These are phyloP conservation scores for Poeciliopsis prolifica DNA, from an alignment of 2,113 vertebrate genomes.

Conservation along the genomic window DNA sequence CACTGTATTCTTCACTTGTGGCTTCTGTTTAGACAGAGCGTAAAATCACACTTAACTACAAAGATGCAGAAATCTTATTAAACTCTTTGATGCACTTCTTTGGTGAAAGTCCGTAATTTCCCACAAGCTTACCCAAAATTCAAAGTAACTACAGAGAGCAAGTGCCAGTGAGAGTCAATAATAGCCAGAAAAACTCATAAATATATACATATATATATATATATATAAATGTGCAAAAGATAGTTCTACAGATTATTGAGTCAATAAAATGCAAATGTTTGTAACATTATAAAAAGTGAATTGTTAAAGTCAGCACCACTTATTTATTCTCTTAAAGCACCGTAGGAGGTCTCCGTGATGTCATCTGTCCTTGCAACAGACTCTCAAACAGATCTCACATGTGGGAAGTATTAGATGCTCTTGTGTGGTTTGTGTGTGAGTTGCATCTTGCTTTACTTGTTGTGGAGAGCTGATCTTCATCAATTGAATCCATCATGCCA, in stretches of 20 bases:
- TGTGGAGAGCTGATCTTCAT: slow-evolving; percentile 12
- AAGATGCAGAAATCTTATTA: not conserved
- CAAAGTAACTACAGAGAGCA: slow-evolving; percentile 10
- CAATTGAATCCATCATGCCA: slow-evolving; percentile 25
- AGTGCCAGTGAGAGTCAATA: not conserved
- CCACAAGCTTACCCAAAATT: not conserved
- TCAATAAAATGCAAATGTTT: no score
- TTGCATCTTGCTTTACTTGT: slow-evolving; percentile 2
- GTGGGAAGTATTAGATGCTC: slow-evolving; percentile 46
- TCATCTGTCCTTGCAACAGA: slow-evolving; percentile 3
- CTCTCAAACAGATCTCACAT: slow-evolving; percentile 25
- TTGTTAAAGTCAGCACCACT: slow-evolving; percentile 17
- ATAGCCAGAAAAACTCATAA: not conserved
- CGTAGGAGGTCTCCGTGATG: slow-evolving; percentile 10
- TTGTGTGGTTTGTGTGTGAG: slow-evolving; percentile 8
- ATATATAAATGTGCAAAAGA: no score
- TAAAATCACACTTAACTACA: slow-evolving; percentile 7
- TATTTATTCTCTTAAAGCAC: slow-evolving; percentile 3
- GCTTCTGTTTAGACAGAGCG: slow-evolving; percentile 12
- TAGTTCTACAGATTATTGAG: no score
- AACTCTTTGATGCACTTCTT: not conserved
- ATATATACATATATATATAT: no score
- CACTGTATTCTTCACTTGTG: not conserved
- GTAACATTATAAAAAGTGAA: not conserved
- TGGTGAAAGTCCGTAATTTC: not conserved